phyloP scores from a whole-genome alignment of 2,888 invertebrate species.

The Philereme transversata region DNA sequence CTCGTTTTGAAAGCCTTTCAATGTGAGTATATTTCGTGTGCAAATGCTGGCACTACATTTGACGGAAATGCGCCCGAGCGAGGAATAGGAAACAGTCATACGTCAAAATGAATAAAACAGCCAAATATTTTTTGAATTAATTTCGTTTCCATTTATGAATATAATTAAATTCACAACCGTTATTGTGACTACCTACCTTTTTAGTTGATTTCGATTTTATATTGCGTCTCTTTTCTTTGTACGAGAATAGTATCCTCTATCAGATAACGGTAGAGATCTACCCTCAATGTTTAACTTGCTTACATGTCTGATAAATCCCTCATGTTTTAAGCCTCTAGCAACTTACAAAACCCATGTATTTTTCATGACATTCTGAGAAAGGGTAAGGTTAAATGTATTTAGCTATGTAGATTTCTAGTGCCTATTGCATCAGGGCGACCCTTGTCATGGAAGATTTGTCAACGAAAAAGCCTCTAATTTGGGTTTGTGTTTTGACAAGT shows the following conservation, averaged over 20 bases:
- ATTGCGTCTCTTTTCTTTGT: too few relatives aligned
- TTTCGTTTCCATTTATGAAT: too few relatives aligned
- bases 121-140: too few relatives aligned
- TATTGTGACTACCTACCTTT: too few relatives aligned
- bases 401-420: slow-evolving; percentile 52
- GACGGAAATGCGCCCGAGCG: not conserved
- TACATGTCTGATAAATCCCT: slow-evolving; percentile 25
- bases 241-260: too few relatives aligned
- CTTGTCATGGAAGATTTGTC: slow-evolving; percentile 75
- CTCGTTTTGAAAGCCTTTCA: slow-evolving; percentile 32
- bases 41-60: slow-evolving; percentile 9
- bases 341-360: slow-evolving; percentile 40
- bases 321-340: slow-evolving; percentile 25
- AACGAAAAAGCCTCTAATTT: slow-evolving; percentile 73
- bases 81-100: not conserved
- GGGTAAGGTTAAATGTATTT: slow-evolving; percentile 45
- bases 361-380: slow-evolving; percentile 51
- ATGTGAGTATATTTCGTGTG: slow-evolving; percentile 18
- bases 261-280: not conserved
- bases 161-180: too few relatives aligned
- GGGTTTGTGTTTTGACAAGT: slow-evolving; percentile 69
- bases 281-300: slow-evolving; percentile 24
- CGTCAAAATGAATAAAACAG: not conserved
- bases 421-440: slow-evolving; percentile 62
- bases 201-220: too few relatives aligned